Evolutionary conservation across 2,797 vertebrate genomes (phyloP), one percentile per base, ranked within the genome.

Genomic region (Megaceryle alcyon): DNA sequence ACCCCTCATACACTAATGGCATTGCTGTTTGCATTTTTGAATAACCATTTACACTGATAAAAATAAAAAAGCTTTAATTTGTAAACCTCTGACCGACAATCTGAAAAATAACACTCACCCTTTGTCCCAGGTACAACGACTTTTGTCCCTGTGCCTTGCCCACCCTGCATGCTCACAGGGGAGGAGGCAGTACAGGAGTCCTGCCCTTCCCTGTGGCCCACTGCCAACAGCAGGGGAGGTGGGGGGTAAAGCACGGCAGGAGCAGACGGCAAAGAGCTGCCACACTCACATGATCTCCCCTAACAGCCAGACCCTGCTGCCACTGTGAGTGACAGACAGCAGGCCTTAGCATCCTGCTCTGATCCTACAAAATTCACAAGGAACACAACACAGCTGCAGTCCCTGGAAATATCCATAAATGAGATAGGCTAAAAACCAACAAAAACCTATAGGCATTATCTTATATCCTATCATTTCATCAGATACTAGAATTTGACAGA

Each of bases 1-100:
- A 1, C 2, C n/a, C 5, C 2, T 16, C 10, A 14, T 4, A 6
- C 3, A 28, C 12, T 31, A 77, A 66, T 3, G 1, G 22, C 59
- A 51, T 0, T 46, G 4, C 1, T 1, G 28, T 35, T 73, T 39
- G 10, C 20, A 35, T 60, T 84, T 86, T 10, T 37, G 1, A 4
- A 71, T 33, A 86, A 65, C 5, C 16, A 70, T 35, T 81, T 43
- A 46, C 16, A 53, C 14, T 14, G 39, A 43, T 11, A 33, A 78
- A 43, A 63, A 57, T 3, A 61, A 82, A 48, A 6, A 16, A 64
- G 28, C 4, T 46, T 79, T 12, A 60, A 14, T 33, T 80, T 53
- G 22, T 21, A 66, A 66, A 57, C 23, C 75, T 81, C 72, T 72
- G 39, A 44, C 14, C 9, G 60, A 73, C 25, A 75, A 39, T 6